Base-by-base conservation (phyloP, 2,888 invertebrate species). In the Diadegma fenestrale region DNA sequence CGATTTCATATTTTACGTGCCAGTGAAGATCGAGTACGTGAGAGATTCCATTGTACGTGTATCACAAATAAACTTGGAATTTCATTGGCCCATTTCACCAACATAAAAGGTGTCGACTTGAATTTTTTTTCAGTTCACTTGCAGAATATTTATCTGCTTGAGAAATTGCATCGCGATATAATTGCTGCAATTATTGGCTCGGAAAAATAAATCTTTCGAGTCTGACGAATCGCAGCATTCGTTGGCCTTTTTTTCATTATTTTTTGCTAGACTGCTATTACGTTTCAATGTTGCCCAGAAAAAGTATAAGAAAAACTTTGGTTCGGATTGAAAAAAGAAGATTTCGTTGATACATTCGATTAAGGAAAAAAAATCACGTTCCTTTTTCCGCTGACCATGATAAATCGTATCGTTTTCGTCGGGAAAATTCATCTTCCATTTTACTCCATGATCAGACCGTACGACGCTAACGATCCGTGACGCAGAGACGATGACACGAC, bases 1-100 rank as follows among this genome's bases (percentile, higher is more conserved):
- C 88, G 90, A 91, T 91, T 91, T 89, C 88, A 88, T 91, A 90
- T 91, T 90, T 91, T 87, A 89, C 89, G 89, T 89, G 87, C 79
- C 86, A 83, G 51, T 82, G 88, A 86, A 79, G 76, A 84, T 84
- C 71, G 63, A 41, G 73, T 82, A 77, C 85, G 66, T 54, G 80
- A 81, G 87, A 87, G 80, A 79, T 73, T 84, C 84, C 79, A 89
- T 88, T 89, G 87, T 89, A 86, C 86, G 82, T 81, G 54, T 69
- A 48, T 30, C 68, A 68, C 68, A 68, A 69, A 69, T 69, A 69
- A 48, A 48, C 30, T 69, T 69, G 30, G 33, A n/a, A 69, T 33
- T 48, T 48, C 43, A 41, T 41, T 68, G 41, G n/a, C 22, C 68
- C 41, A 41, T 68, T 41, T 68, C 22, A 41, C 68, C 41, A 41